Evolutionary conservation across 2,797 vertebrate genomes (phyloP).

Genomic region (Periparus ater): DNA sequence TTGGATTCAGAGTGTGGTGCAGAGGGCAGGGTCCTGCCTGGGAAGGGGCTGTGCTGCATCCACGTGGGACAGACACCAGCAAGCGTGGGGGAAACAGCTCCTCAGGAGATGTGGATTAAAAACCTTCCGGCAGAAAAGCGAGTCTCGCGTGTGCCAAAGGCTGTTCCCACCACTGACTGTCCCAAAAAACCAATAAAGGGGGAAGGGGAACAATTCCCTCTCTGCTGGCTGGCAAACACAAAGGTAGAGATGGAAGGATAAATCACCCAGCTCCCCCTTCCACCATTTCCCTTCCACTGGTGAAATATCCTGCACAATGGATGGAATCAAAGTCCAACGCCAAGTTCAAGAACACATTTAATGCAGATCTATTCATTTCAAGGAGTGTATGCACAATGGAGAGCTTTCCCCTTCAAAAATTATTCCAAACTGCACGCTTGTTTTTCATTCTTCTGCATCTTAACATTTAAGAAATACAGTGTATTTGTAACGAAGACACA

Average conservation of each 20-base stretch:
- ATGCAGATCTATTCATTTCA: constrained; percentile 41
- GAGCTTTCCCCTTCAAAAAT: constrained; percentile 44
- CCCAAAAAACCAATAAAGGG: background rate
- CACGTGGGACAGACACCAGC: background rate
- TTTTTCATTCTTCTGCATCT: constrained; percentile 4
- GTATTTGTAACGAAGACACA: background rate
- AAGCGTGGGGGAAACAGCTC: accelerated
- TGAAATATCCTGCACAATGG: background rate
- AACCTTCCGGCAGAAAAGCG: background rate
- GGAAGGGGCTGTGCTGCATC: background rate
- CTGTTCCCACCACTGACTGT: background rate
- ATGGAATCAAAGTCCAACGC: background rate
- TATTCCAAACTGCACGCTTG: background rate
- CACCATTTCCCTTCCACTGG: background rate
- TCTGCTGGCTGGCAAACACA: background rate
- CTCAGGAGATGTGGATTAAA: background rate
- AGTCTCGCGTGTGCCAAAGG: background rate
- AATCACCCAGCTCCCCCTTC: background rate
- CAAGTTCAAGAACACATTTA: constrained; percentile 46
- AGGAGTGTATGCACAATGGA: constrained; percentile 6
- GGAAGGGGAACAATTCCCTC: background rate
- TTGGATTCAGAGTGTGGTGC: background rate
- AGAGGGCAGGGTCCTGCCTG: background rate
- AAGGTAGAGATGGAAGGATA: background rate
- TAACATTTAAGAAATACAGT: background rate